These are phyloP conservation scores for Lasioglossum malachurum DNA, from an alignment of 2,888 invertebrate genomes.

Conservation along the genomic window DNA sequence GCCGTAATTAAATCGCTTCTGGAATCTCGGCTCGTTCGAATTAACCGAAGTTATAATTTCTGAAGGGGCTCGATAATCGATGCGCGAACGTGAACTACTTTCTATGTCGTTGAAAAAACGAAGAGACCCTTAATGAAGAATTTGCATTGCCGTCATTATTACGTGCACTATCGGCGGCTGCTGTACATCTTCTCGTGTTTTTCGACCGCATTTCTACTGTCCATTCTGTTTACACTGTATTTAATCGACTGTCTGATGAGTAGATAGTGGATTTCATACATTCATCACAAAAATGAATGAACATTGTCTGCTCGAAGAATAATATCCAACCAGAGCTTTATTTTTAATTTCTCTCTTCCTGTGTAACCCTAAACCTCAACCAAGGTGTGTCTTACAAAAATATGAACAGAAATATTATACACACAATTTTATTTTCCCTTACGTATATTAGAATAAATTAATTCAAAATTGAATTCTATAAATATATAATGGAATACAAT, in stretches of 20 bases:
- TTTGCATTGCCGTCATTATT: constrained; percentile 38
- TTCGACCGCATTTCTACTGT: background rate
- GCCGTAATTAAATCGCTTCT: constrained; percentile 77
- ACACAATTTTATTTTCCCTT: no score
- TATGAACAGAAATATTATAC: no score
- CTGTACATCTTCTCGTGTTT: background rate
- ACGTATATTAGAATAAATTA: no score
- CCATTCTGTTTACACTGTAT: background rate
- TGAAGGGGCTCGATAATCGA: constrained; percentile 56
- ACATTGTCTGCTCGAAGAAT: no score
- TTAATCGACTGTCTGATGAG: background rate
- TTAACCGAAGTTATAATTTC: constrained; percentile 59
- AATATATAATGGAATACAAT: no score
- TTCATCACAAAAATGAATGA: no score
- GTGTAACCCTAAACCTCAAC: no score
- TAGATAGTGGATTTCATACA: no score
- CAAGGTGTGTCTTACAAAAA: no score
- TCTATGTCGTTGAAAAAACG: constrained; percentile 30
- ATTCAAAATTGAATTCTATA: no score
- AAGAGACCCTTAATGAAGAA: constrained; percentile 30
- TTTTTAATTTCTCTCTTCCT: no score
- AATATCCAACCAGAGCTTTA: no score
- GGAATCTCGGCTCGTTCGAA: constrained; percentile 59
- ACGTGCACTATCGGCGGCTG: background rate
- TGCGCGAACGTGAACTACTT: constrained; percentile 26